Conservation (phyloP, 2,113 vertebrate species). For the Actenoides hombroni region DNA sequence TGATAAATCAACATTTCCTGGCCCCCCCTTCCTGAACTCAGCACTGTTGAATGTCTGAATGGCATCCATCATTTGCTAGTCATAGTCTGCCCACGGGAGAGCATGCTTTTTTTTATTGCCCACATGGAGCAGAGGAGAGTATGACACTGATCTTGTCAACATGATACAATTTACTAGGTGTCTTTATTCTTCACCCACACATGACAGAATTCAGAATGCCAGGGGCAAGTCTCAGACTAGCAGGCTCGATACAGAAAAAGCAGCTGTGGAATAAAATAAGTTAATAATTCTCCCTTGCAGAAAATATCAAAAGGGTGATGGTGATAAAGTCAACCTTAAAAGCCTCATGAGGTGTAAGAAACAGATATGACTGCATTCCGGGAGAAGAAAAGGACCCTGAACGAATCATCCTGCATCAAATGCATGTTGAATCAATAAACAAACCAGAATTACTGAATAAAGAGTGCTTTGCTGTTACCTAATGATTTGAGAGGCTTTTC, state of each 20-base stretch:
- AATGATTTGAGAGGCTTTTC: constrained; percentile 96
- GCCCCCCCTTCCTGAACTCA: not conserved
- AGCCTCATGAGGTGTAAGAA: not conserved
- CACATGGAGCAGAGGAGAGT: not conserved
- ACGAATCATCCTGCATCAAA: not conserved
- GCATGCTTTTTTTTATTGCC: not conserved
- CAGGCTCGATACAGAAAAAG: not conserved
- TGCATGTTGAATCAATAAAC: not conserved
- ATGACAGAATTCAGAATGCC: not conserved
- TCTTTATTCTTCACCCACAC: not conserved
- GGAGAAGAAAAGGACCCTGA: not conserved
- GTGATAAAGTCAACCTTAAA: not conserved
- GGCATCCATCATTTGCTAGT: not conserved
- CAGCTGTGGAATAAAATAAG: not conserved
- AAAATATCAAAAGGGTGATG: not conserved
- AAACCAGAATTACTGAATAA: not conserved
- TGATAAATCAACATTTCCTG: not conserved
- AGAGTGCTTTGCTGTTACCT: constrained; percentile 75
- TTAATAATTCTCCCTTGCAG: not conserved
- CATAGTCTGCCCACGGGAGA: not conserved
- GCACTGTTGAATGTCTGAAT: not conserved
- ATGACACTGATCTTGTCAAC: not conserved
- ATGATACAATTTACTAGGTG: not conserved
- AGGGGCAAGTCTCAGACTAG: not conserved
- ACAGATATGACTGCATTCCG: not conserved